Base-by-base conservation (phyloP, 2,113 vertebrate species). In the Pitta sordida region DNA sequence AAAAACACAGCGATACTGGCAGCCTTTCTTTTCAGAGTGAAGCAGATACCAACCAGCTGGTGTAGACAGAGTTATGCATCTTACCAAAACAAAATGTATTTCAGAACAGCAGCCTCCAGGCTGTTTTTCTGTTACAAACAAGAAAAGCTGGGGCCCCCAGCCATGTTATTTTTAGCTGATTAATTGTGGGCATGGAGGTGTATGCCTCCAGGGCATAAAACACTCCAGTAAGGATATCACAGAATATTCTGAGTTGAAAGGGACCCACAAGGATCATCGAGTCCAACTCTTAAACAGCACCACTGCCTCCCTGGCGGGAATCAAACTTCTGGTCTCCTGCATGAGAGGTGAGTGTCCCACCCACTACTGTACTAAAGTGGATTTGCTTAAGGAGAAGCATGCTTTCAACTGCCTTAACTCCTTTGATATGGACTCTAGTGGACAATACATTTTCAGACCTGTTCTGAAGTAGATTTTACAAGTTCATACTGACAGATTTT, bases 1-100 rank as follows among this genome's bases (percentile, higher is more conserved):
- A 93, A 96, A 96, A 96, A 96, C 87, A 92, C 14, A 92, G 86
- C 92, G 73, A 52, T 90, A 86, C 59, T 86, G 91, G 74, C 93
- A 91, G 49, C 51, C 64, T 93, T 95, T 96, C 89, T 94, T 94
- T 81, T 91, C 37, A 81, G 64, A 34, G 88, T 1, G 80, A 94
- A 64, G 78, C 71, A n/a, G 75, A 94, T 83, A 94, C 89, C 92
- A 85, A 71, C 84, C 96, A 95, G 81, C 92, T 96, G 95, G 77
- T 90, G 71, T 26, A 70, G 82, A 44, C 62, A 74, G 70, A 52
- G 23, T 83, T 76, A 63, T 21, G 43, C 34, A 59, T 80, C 56
- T 81, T 81, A 91, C 60, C 80, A 65, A 83, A 93, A 82, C 27
- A 23, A 83, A 84, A 37, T 68, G 53, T 88, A 15, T 91, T 88